A percentile compares a stretch with the other conserved stretches of the same genome.
Evolutionary conservation across 2,888 invertebrate species (phyloP).

Genomic region (Nowickia ferox): DNA sequence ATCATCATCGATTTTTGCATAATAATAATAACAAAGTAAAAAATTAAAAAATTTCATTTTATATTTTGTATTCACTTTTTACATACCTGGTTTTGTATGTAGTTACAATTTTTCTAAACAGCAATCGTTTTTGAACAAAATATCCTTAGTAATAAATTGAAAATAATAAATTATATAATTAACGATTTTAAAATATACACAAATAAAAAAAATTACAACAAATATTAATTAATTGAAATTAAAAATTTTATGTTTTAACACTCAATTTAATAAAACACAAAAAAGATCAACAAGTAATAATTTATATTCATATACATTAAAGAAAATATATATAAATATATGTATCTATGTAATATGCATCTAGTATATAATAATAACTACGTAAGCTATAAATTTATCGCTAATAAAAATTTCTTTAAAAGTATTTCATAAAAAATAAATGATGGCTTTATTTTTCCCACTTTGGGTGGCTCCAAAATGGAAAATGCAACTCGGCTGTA

Average conservation of each 20-base stretch:
- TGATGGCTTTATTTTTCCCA: not conserved
- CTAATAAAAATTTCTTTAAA: conserved; percentile 72
- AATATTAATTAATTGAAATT: conserved; percentile 44
- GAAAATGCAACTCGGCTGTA: too few relatives aligned
- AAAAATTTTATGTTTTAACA: conserved; percentile 56
- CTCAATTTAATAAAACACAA: conserved; percentile 51
- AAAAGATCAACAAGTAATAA: conserved; percentile 51
- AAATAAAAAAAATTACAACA: conserved; percentile 31
- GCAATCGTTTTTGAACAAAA: conserved; percentile 33
- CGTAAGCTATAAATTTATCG: conserved; percentile 70
- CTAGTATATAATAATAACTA: conserved; percentile 66
- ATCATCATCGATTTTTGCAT: conserved; percentile 16
- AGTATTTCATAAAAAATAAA: conserved; percentile 70
- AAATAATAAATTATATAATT: conserved; percentile 30
- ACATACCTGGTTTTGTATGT: conserved; percentile 66
- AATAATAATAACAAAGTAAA: conserved; percentile 20
- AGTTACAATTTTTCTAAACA: conserved; percentile 31
- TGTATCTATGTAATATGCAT: conserved; percentile 71
- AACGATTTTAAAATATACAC: conserved; percentile 40
- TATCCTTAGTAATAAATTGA: conserved; percentile 5
- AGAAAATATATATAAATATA: conserved; percentile 53
- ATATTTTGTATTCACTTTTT: conserved; percentile 45
- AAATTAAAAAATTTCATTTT: conserved; percentile 21
- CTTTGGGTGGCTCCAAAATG: not conserved
- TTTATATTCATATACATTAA: conserved; percentile 64